phyloP scores from a whole-genome alignment of 2,797 vertebrate species.

The Cyclura pinguis region DNA sequence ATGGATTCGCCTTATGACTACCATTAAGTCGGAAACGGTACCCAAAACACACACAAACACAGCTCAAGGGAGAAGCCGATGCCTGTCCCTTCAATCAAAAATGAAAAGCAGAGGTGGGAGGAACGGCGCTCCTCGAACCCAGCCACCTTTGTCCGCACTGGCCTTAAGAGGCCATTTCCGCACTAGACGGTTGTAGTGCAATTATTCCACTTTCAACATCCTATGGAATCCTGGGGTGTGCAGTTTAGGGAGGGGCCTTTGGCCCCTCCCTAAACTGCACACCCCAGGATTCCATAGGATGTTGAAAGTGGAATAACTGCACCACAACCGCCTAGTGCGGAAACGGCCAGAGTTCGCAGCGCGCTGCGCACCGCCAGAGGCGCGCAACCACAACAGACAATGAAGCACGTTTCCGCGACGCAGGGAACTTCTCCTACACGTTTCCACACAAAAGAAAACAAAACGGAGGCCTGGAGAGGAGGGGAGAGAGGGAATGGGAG shows the following conservation, averaged over 20 bases:
- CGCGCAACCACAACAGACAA: not conserved
- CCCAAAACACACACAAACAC: not conserved
- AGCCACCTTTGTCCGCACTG: not conserved
- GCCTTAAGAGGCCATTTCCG: not conserved
- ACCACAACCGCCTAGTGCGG: too few relatives aligned
- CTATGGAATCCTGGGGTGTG: too few relatives aligned
- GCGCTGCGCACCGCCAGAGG: not conserved
- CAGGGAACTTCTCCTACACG: not conserved
- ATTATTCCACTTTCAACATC: too few relatives aligned
- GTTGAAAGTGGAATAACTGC: too few relatives aligned
- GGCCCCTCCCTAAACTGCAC: too few relatives aligned
- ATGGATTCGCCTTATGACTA: too few relatives aligned
- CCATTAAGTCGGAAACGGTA: not conserved
- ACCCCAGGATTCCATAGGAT: too few relatives aligned
- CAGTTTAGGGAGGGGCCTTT: too few relatives aligned
- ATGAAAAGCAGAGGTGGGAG: accelerated
- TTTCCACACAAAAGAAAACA: conserved; percentile 17
- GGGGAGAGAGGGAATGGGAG: not conserved
- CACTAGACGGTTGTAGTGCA: too few relatives aligned
- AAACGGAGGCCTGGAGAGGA: not conserved
- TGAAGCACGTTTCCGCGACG: not conserved
- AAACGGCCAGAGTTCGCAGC: not conserved
- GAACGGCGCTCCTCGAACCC: not conserved
- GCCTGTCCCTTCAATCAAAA: not conserved
- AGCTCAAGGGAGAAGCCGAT: not conserved